A percentile compares a stretch with the other conserved stretches of the same genome.
Conservation (phyloP, 1,140 invertebrate genomes). For the Plodia interpunctella region DNA sequence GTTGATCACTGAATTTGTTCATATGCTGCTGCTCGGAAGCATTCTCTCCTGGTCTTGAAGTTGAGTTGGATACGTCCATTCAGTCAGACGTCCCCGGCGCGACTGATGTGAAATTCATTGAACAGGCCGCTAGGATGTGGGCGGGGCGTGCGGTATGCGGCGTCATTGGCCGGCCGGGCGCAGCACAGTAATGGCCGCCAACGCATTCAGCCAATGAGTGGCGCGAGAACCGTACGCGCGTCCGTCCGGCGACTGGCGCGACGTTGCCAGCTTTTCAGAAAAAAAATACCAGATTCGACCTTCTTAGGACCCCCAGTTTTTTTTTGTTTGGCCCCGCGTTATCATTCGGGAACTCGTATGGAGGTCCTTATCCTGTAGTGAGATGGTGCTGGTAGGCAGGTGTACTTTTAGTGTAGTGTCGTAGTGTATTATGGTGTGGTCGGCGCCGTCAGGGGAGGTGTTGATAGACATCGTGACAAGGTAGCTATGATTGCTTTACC, state of each 20-base stretch:
- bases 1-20: constrained; percentile 16
- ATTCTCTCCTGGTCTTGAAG: constrained; percentile 7
- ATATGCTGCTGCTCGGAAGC: constrained; percentile 1
- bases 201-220: constrained; percentile 68
- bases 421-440: constrained; percentile 73
- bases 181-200: constrained; percentile 65
- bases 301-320: constrained; percentile 73
- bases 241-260: constrained; percentile 61
- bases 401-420: constrained; percentile 57
- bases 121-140: constrained; percentile 62
- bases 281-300: constrained; percentile 74
- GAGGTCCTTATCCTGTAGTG: constrained; percentile 60
- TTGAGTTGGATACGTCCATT: constrained; percentile 20
- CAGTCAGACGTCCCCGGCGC: constrained; percentile 29
- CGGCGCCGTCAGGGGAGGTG: constrained; percentile 65
- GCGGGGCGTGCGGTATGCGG: constrained; percentile 70
- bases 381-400: constrained; percentile 58
- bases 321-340: constrained; percentile 73
- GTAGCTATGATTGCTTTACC: constrained; percentile 41
- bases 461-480: constrained; percentile 68
- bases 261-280: constrained; percentile 70
- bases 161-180: constrained; percentile 58
- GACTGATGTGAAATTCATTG: constrained; percentile 63
- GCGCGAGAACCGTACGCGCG: constrained; percentile 67
- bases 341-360: constrained; percentile 64